These are phyloP conservation scores for Spialia ferax DNA, from an alignment of 2,888 invertebrate genomes.

Conservation along the genomic window DNA sequence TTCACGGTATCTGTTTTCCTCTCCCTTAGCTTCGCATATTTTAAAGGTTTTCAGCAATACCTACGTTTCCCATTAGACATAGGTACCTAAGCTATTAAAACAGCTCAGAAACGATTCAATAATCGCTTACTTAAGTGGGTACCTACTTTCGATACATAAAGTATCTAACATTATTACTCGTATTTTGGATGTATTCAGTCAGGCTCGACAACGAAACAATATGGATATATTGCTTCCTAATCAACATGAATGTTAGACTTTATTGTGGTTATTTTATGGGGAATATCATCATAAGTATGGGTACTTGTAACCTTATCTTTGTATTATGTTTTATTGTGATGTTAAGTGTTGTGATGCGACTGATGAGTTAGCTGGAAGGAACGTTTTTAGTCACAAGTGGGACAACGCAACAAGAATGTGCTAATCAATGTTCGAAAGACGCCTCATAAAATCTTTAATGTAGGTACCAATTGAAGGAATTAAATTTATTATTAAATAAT, in stretches of 20 bases:
- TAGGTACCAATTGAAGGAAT: neutral
- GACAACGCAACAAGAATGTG: neutral
- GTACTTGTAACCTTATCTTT: neutral
- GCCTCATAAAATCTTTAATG: neutral
- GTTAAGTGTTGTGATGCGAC: neutral
- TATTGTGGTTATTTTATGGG: conserved; percentile 1
- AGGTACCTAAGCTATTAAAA: too few relatives aligned
- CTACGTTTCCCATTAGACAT: too few relatives aligned
- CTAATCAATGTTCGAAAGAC: neutral
- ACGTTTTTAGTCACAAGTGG: neutral
- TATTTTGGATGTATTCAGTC: neutral
- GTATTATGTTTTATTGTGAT: neutral
- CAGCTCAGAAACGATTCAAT: too few relatives aligned
- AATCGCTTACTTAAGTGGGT: too few relatives aligned
- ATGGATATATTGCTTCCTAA: neutral
- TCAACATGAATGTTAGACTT: conserved; percentile 1
- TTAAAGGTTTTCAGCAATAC: too few relatives aligned
- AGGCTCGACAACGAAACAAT: neutral
- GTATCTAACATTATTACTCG: neutral
- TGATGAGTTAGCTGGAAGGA: neutral
- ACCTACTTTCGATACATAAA: too few relatives aligned
- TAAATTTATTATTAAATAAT: too few relatives aligned
- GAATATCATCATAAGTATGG: neutral
- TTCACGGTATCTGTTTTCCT: neutral
- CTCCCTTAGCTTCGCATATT: too few relatives aligned